A percentile compares a stretch with the other conserved stretches of the same genome.
These are phyloP conservation scores for Talpa occidentalis DNA, from an alignment of 2,113 vertebrate genomes.

Conservation along the genomic window DNA sequence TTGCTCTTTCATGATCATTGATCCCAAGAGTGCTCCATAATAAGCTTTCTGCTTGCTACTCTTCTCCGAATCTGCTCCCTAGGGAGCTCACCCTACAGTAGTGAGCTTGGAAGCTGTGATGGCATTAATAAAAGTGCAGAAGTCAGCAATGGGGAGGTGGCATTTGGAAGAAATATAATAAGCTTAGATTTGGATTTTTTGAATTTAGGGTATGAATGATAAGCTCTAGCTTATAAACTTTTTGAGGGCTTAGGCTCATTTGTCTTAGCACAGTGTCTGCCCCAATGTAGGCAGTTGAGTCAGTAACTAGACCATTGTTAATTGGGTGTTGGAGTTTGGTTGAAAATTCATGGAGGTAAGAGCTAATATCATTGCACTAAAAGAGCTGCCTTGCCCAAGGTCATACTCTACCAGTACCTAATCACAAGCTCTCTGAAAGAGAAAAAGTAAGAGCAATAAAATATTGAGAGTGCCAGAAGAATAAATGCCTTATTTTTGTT, in stretches of 20 bases:
- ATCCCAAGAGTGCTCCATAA: neutral
- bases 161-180: neutral
- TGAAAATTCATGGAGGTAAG: neutral
- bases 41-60: neutral
- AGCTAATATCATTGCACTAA: neutral
- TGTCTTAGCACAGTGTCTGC: neutral
- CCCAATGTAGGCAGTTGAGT: neutral
- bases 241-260: neutral
- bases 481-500: neutral
- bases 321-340: neutral
- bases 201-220: neutral
- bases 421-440: neutral
- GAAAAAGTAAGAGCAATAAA: neutral
- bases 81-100: neutral
- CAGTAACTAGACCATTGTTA: neutral
- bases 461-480: neutral
- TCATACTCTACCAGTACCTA: neutral
- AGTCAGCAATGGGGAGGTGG: neutral
- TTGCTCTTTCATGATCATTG: neutral
- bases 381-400: neutral
- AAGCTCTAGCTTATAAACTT: neutral
- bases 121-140: neutral
- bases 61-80: neutral
- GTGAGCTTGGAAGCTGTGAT: neutral
- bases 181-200: neutral